Evolutionary conservation across 1,140 invertebrate species (phyloP).

Genomic region (Apis laboriosa): DNA sequence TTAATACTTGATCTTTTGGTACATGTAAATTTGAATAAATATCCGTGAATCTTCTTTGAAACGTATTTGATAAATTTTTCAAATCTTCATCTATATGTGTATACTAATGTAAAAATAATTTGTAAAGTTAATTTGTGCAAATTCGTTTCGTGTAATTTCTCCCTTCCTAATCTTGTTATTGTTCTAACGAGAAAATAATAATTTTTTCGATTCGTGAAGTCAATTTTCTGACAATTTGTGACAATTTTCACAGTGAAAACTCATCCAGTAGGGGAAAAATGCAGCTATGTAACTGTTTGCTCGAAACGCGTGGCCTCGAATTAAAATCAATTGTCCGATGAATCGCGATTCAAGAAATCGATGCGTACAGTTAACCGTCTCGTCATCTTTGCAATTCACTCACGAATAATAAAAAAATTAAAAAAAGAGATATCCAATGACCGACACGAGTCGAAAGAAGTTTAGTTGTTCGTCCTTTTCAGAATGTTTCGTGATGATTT

Average conservation of each 20-base stretch:
- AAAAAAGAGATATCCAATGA: too few relatives aligned
- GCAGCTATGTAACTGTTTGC: conserved; percentile 10
- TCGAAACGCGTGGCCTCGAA: conserved; percentile 57
- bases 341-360: conserved; percentile 44
- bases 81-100: too few relatives aligned
- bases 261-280: not conserved
- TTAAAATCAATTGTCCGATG: conserved; percentile 50
- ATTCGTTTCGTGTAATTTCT: not conserved
- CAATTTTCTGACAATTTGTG: not conserved
- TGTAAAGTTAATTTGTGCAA: not conserved
- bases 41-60: too few relatives aligned
- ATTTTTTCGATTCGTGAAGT: too few relatives aligned
- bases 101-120: not conserved
- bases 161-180: not conserved
- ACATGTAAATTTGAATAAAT: not conserved
- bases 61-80: not conserved
- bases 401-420: too few relatives aligned
- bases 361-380: conserved; percentile 28
- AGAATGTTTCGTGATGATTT: not conserved
- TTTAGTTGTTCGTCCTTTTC: too few relatives aligned
- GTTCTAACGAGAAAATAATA: too few relatives aligned
- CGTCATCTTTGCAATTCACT: not conserved
- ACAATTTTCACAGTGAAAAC: not conserved
- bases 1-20: conserved; percentile 7
- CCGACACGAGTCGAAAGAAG: too few relatives aligned